These are phyloP conservation scores for Anthopleura xanthogrammica DNA, from an alignment of 92 coral and sea anemone species.

Conservation along the genomic window DNA sequence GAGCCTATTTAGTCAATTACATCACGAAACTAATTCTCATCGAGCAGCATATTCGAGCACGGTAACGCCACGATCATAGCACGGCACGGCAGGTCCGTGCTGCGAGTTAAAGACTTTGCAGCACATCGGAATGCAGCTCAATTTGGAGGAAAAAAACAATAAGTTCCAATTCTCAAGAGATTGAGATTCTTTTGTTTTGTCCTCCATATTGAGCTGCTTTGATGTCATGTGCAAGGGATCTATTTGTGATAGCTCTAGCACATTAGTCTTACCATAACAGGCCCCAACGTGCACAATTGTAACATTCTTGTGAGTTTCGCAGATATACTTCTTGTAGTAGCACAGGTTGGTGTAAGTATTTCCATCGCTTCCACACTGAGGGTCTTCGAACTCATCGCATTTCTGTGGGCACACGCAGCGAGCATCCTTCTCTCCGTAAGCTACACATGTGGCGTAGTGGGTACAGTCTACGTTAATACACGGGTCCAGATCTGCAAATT, in stretches of 20 bases:
- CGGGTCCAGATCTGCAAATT: conserved; percentile 51
- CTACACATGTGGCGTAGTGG: conserved; percentile 43
- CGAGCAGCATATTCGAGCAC: neutral
- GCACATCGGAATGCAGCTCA: too few relatives aligned
- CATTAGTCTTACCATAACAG: conserved; percentile 40
- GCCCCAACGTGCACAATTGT: conserved; percentile 54
- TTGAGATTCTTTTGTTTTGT: too few relatives aligned
- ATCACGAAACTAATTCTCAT: too few relatives aligned
- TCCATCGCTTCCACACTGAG: conserved; percentile 57
- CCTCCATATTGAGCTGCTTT: too few relatives aligned
- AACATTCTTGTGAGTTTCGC: conserved; percentile 42
- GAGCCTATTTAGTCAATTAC: too few relatives aligned
- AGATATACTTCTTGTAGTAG: conserved; percentile 45
- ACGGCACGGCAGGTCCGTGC: neutral
- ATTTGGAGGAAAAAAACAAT: too few relatives aligned
- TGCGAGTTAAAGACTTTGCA: too few relatives aligned
- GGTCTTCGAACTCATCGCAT: conserved; percentile 48
- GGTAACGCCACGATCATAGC: neutral
- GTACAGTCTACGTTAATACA: conserved; percentile 50
- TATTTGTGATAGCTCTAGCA: neutral
- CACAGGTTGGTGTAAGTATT: conserved; percentile 60
- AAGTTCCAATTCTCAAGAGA: too few relatives aligned
- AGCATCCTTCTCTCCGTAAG: conserved; percentile 48
- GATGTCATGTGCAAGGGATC: neutral
- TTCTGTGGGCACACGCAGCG: conserved; percentile 44